Conservation (phyloP, 2,888 invertebrate genomes). For the Yponomeuta cagnagella region DNA sequence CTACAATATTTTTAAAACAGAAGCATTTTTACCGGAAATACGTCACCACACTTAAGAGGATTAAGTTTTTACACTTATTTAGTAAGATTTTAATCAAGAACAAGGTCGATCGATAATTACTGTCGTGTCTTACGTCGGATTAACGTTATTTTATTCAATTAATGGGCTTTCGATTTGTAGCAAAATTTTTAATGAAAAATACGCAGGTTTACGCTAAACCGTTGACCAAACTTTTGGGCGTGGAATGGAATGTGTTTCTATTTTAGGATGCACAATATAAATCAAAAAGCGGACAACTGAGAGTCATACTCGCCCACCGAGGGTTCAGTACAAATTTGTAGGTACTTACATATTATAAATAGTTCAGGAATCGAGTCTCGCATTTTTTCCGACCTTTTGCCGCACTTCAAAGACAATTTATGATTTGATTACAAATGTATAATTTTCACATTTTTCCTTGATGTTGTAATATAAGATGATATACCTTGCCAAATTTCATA, state of each 20-base stretch:
- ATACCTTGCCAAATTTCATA: no score
- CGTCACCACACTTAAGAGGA: not conserved
- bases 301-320: no score
- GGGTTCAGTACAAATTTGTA: no score
- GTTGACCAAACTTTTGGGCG: not conserved
- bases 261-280: not conserved
- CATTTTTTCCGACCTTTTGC: no score
- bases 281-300: no score
- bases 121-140: constrained; percentile 7
- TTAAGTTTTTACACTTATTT: not conserved
- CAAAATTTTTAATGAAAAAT: not conserved
- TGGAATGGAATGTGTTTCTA: not conserved
- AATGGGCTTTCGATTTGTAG: not conserved
- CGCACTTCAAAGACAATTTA: no score
- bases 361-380: no score
- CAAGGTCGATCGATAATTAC: not conserved
- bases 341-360: no score
- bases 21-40: not conserved
- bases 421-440: no score
- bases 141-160: constrained; percentile 2
- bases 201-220: not conserved
- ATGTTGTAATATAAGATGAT: no score
- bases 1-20: not conserved
- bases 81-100: not conserved
- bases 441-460: no score